Base-by-base conservation (phyloP, 2,888 invertebrate species). In the Ophion slaviceki region DNA sequence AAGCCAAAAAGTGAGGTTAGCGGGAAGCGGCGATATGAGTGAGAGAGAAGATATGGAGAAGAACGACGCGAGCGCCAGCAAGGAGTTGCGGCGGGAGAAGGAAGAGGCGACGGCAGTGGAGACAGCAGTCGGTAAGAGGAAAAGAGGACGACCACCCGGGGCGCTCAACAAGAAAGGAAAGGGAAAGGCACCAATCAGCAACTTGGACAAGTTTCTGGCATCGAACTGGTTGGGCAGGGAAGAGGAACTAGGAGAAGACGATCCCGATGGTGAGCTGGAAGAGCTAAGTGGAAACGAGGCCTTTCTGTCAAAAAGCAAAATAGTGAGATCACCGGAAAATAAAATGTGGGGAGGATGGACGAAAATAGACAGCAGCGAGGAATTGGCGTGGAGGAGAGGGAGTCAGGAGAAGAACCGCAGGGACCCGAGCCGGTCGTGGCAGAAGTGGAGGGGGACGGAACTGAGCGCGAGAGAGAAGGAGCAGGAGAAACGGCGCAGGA, bases 71-170 rank as follows among this genome's bases (percentile, higher is more conserved):
- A 20, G 59, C 59, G 59, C 59, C 59, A 20, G 5, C 6, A 20
- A 59, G 6, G 59, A 59, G 59, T 17, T n/a, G 59, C 8, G 59
- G 59, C n/a, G 59, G 5, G 59, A 59, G 17, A n/a, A 59, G 59
- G 17, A 59, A 59, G 4, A n/a, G 17, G 14, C 0, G 14, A n/a
- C 59, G n/a, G n/a, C 4, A 59, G 59, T 59, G 59, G 59, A 59
- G n/a, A n/a, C 59, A 17, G 59, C 59, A 59, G 59, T 59, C 59
- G 59, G 59, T 59, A 59, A 59, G 20, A 59, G 20, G n/a, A 59
- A 59, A n/a, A 59, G 8, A 59, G 59, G 8, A 59, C 17, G 0
- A 17, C 59, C 59, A n/a, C 59, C n/a, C 6, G 59, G 59, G 2
- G 59, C 6, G 59, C 20, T 20, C 17, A 59, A 59, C 59, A 7